Evolutionary conservation across 92 coral and sea anemone species (phyloP).

Genomic region (Palythoa grandiflora): DNA sequence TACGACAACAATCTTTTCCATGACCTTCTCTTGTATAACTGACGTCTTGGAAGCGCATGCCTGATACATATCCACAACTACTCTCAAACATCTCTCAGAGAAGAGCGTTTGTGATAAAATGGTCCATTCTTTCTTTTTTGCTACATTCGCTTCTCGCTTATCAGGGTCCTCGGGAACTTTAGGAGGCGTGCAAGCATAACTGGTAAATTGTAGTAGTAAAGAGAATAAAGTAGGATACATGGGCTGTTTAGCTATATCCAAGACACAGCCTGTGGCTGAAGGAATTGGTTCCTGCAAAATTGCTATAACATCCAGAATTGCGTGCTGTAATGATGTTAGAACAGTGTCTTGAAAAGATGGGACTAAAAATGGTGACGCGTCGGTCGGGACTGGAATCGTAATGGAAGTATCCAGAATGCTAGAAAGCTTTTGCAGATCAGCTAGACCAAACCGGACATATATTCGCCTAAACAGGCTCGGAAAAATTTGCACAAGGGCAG

Average conservation of each 20-base stretch:
- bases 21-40: conserved; percentile 92
- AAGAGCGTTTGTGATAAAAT: conserved; percentile 83
- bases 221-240: conserved; percentile 96
- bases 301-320: conserved; percentile 84
- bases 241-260: conserved; percentile 92
- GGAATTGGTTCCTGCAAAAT: conserved; percentile 93
- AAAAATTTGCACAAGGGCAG: conserved; percentile 92
- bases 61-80: conserved; percentile 80
- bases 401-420: conserved; percentile 81
- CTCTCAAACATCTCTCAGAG: conserved; percentile 88
- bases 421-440: conserved; percentile 94
- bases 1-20: conserved; percentile 92
- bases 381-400: conserved; percentile 87
- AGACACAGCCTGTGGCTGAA: conserved; percentile 79
- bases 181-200: conserved; percentile 87
- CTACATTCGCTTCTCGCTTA: conserved; percentile 46
- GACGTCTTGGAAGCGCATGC: conserved; percentile 82
- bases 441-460: conserved; percentile 93
- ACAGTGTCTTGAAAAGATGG: conserved; percentile 93
- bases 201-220: conserved; percentile 77
- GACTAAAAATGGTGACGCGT: conserved; percentile 92
- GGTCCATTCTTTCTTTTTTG: conserved; percentile 81
- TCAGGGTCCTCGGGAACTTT: conserved; percentile 66
- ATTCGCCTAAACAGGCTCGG: conserved; percentile 89
- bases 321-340: conserved; percentile 87